Conservation (phyloP, 2,113 vertebrate genomes). For the Corythaixoides concolor region DNA sequence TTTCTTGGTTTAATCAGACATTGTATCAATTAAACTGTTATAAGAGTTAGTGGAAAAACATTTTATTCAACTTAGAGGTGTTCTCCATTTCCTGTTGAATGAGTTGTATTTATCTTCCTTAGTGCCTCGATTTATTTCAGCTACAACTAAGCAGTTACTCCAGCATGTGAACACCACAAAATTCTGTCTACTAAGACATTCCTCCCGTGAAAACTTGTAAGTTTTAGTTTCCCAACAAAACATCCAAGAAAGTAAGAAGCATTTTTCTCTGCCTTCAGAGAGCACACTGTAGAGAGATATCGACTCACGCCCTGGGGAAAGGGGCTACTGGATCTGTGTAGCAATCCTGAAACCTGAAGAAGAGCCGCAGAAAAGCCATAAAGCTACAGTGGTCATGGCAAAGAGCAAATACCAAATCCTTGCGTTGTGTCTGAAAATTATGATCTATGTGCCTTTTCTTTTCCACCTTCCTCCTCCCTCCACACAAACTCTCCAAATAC, state of each 20-base stretch:
- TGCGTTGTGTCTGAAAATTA: not conserved
- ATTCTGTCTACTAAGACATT: not conserved
- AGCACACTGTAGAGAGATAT: not conserved
- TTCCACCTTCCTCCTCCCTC: not conserved
- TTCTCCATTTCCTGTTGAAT: not conserved
- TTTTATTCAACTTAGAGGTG: not conserved
- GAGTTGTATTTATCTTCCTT: not conserved
- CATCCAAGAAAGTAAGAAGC: not conserved
- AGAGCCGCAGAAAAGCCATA: not conserved
- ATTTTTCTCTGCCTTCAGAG: not conserved
- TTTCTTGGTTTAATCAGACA: not conserved
- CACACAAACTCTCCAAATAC: not conserved
- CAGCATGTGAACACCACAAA: not conserved
- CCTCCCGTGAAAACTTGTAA: not conserved
- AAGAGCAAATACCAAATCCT: not conserved
- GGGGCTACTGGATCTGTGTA: not conserved
- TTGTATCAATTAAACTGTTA: not conserved
- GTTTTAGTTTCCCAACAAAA: not conserved
- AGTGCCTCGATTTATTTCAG: not conserved
- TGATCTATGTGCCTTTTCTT: not conserved
- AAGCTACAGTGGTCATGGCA: not conserved
- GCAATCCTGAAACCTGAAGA: not conserved
- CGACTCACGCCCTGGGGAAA: not conserved
- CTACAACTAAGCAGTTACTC: not conserved
- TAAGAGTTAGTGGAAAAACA: not conserved